These are phyloP conservation scores for Cercopithecus mona DNA, from an alignment of 2,113 vertebrate species.

Conservation along the genomic window DNA sequence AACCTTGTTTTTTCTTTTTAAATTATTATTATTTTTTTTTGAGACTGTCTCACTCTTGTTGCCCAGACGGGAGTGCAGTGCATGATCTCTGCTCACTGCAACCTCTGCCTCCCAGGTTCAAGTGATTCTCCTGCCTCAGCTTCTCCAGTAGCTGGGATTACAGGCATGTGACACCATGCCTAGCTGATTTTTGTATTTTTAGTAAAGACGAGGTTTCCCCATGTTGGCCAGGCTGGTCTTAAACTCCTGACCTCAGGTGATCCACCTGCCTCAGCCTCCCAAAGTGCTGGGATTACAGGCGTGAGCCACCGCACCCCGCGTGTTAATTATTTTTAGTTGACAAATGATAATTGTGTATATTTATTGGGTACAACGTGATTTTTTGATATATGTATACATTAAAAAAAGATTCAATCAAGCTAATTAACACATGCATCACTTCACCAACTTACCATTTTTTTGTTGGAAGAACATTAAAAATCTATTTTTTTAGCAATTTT, in stretches of 20 bases:
- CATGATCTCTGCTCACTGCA: neutral
- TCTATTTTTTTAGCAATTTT: neutral
- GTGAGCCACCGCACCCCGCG: fast-evolving
- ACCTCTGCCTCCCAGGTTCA: neutral
- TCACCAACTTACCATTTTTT: neutral
- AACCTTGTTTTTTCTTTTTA: too few species aligned
- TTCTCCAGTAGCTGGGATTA: neutral
- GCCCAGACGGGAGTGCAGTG: neutral
- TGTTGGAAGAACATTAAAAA: neutral
- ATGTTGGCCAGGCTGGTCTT: neutral
- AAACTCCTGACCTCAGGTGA: neutral
- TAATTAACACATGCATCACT: neutral
- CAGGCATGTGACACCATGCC: fast-evolving
- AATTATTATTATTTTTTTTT: too few species aligned
- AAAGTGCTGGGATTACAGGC: neutral
- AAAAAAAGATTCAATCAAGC: neutral
- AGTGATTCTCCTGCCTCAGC: neutral
- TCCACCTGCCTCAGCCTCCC: neutral
- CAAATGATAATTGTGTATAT: neutral
- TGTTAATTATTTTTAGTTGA: neutral
- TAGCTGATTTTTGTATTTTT: neutral
- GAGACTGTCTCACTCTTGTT: neutral
- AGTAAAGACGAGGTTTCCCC: neutral
- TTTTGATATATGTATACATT: neutral
- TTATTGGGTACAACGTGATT: neutral